Base-by-base conservation (phyloP, 2,797 vertebrate genomes). In the Siniperca obscura region DNA sequence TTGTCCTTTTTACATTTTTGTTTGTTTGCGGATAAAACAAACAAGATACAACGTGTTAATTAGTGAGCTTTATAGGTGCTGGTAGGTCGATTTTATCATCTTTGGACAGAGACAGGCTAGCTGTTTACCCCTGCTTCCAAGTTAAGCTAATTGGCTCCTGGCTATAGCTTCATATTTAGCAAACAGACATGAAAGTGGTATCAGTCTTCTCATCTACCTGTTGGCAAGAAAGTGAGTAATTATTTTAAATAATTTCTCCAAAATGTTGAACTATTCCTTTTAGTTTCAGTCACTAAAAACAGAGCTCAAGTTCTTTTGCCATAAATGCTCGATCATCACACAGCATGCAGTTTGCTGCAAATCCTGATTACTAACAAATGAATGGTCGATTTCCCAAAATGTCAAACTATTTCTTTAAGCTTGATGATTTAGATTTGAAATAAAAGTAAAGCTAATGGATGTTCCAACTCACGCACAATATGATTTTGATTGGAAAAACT, bases 181-280 rank as follows among this genome's bases (percentile, higher is more conserved):
- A 5, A 38, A 50, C 62, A 21, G 36, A 30, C 8, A 1, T 40
- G 17, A 34, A 4, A 9, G 25, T 13, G 13, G 21, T 21, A 27
- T 60, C 27, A 16, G 1, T 46, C 13, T 38, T 36, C 52, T 52
- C 52, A 59, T 22, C 61, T 64, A 34, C 30, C 30, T 30, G 30
- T 21, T 36, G 30, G 16, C 4, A 21, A 55, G 13, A 57, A 19
- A 59, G 27, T 0, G 6, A 70, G 40, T 14, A 17, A 44, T 5
- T 12, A 2, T 1, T 30, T 30, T 30, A 30, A 30, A 30, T 30
- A 30, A 25, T 70, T 84, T 66, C 12, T 30, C 19, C 17, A 46
- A 62, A 61, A 67, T 83, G 64, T 74, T 4, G 1, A 74, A 71
- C 21, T 44, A 5, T 44, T 76, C 21, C 42, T 44, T n/a, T 30